phyloP scores from a whole-genome alignment of 2,797 vertebrate genomes.

The Esox lucius region DNA sequence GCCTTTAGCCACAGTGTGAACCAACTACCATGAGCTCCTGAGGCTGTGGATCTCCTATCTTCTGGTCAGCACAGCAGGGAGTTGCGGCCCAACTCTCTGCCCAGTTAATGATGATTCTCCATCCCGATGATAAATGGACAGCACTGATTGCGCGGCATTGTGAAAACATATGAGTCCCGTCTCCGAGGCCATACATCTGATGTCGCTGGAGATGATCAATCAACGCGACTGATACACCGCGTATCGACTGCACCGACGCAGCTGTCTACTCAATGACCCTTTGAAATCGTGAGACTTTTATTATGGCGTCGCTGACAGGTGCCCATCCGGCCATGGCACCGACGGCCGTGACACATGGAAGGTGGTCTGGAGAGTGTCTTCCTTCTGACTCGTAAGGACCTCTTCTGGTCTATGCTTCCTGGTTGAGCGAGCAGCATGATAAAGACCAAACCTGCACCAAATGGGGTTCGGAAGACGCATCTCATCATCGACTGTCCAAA shows the following conservation, averaged over 20 bases:
- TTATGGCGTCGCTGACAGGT: slow-evolving; percentile 67
- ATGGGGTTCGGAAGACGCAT: no score
- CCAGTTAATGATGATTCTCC: slow-evolving; percentile 80
- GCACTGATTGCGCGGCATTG: slow-evolving; percentile 81
- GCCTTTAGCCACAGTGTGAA: slow-evolving; percentile 47
- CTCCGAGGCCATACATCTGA: slow-evolving; percentile 77
- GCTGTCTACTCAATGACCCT: slow-evolving; percentile 71
- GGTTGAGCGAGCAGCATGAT: no score
- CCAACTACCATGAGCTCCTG: slow-evolving; percentile 47
- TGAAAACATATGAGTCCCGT: slow-evolving; percentile 77
- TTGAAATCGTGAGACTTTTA: slow-evolving; percentile 76
- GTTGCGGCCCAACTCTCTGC: slow-evolving; percentile 70
- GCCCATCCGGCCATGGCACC: slow-evolving; percentile 68
- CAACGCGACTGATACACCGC: slow-evolving; percentile 77
- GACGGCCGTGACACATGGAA: slow-evolving; percentile 39
- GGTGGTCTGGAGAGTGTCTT: no score
- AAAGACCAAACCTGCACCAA: no score
- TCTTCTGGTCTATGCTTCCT: no score
- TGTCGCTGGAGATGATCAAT: slow-evolving; percentile 78
- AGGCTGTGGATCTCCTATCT: slow-evolving; percentile 52
- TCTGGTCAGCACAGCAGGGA: slow-evolving; percentile 69
- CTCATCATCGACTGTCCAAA: no score
- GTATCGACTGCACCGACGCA: slow-evolving; percentile 75
- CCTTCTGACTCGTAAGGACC: no score
- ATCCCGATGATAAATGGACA: slow-evolving; percentile 79